Percentiles rank a stretch among this genome's conserved stretches.
phyloP scores from a whole-genome alignment of 2,797 vertebrate genomes.

The Synanceia verrucosa region DNA sequence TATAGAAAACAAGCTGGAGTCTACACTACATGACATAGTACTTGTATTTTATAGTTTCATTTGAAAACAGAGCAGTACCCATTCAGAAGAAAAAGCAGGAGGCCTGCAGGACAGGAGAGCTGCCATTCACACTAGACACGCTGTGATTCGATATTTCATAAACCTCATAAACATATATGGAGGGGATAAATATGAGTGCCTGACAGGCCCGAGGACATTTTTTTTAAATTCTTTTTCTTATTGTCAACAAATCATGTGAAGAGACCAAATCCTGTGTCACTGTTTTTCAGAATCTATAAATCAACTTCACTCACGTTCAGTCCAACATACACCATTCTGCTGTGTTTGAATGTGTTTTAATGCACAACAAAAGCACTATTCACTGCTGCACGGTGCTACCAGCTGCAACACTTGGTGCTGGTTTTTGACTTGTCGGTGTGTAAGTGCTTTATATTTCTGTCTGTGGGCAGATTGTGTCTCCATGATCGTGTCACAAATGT shows the following conservation, averaged over 20 bases:
- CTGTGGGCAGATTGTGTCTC: not conserved
- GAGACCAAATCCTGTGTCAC: not conserved
- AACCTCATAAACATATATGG: not conserved
- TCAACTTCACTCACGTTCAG: too few relatives aligned
- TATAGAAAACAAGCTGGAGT: slow-evolving; percentile 54
- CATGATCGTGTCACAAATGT: not conserved
- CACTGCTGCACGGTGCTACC: not conserved
- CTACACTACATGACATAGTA: slow-evolving; percentile 25
- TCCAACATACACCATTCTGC: not conserved
- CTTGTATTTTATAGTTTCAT: slow-evolving; percentile 44
- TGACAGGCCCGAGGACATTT: slow-evolving; percentile 1
- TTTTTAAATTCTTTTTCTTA: not conserved
- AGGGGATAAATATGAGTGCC: slow-evolving; percentile 2
- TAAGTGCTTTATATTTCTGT: not conserved
- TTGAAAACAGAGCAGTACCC: slow-evolving; percentile 32
- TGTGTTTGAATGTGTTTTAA: not conserved
- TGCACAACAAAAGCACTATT: not conserved
- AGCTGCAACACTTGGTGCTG: too few relatives aligned
- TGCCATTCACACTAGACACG: slow-evolving; percentile 8
- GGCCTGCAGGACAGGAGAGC: slow-evolving; percentile 6
- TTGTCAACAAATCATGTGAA: not conserved
- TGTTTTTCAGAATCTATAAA: too few relatives aligned
- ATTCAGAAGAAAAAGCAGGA: slow-evolving; percentile 9
- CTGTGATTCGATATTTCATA: slow-evolving; percentile 4
- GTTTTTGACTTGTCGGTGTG: not conserved